These are phyloP conservation scores for Taenaris catops DNA, from an alignment of 2,888 invertebrate species.

Conservation along the genomic window DNA sequence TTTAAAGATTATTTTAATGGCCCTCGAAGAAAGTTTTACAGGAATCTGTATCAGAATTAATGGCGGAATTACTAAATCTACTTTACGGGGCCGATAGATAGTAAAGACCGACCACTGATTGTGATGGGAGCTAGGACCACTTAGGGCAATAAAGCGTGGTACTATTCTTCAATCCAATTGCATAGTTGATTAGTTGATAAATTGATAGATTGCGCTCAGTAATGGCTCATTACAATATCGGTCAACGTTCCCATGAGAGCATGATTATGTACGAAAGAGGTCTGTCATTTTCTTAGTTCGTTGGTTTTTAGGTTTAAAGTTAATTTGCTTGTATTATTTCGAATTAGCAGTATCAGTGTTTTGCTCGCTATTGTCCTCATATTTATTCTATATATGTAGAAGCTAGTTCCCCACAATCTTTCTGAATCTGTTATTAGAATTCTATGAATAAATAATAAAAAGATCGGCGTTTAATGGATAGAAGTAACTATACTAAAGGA, in stretches of 20 bases:
- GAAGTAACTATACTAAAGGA: too few species aligned
- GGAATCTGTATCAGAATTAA: constrained; percentile 18
- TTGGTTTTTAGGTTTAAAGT: too few species aligned
- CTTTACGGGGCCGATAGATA: constrained; percentile 17
- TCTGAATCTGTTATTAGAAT: too few species aligned
- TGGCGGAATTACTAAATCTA: constrained; percentile 17
- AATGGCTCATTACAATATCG: constrained; percentile 17
- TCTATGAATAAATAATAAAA: too few species aligned
- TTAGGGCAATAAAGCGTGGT: constrained; percentile 24
- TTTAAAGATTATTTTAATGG: constrained; percentile 20
- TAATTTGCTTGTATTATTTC: too few species aligned
- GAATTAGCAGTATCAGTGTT: too few species aligned
- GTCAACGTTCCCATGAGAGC: constrained; percentile 16
- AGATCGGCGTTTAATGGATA: too few species aligned
- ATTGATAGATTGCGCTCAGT: constrained; percentile 26
- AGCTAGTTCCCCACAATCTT: too few species aligned
- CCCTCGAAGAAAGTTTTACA: constrained; percentile 15
- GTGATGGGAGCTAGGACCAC: constrained; percentile 10
- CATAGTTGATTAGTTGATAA: constrained; percentile 27
- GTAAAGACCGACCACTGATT: constrained; percentile 11
- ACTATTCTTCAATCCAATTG: constrained; percentile 27
- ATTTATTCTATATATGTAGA: too few species aligned
- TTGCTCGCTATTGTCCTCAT: too few species aligned
- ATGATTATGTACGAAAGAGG: not conserved
- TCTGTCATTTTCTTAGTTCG: too few species aligned